Evolutionary conservation across 2,888 invertebrate species (phyloP).

Genomic region (Digitonthophagus gazella): DNA sequence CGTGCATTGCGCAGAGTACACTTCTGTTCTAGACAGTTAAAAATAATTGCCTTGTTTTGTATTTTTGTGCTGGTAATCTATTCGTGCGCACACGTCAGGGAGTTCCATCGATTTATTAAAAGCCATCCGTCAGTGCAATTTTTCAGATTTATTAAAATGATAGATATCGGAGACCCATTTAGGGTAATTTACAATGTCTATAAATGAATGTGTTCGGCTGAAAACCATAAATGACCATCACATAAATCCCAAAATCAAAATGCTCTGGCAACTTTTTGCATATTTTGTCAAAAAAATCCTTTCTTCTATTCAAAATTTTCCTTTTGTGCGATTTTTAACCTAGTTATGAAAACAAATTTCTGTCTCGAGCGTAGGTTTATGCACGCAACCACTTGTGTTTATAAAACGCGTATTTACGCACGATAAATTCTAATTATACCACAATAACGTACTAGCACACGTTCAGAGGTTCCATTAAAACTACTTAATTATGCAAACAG

Average conservation of each 20-base stretch:
- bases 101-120: neutral
- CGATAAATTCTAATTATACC: no score
- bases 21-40: neutral
- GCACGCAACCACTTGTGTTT: no score
- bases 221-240: neutral
- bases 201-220: neutral
- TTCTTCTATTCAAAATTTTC: no score
- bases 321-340: no score
- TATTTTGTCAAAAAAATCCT: no score
- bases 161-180: neutral
- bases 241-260: neutral
- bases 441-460: no score
- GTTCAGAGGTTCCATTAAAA: conserved; percentile 10
- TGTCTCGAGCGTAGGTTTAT: no score
- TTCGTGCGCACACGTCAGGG: neutral
- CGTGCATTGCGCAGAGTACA: neutral
- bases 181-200: neutral
- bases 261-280: no score
- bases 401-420: no score
- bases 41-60: neutral
- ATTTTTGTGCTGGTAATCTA: neutral
- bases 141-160: neutral
- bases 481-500: conserved; percentile 15
- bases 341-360: no score
- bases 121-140: neutral